A percentile compares a stretch with the other conserved stretches of the same genome.
phyloP scores from a whole-genome alignment of 2,113 vertebrate species.

The Heterotilapia buettikoferi region DNA sequence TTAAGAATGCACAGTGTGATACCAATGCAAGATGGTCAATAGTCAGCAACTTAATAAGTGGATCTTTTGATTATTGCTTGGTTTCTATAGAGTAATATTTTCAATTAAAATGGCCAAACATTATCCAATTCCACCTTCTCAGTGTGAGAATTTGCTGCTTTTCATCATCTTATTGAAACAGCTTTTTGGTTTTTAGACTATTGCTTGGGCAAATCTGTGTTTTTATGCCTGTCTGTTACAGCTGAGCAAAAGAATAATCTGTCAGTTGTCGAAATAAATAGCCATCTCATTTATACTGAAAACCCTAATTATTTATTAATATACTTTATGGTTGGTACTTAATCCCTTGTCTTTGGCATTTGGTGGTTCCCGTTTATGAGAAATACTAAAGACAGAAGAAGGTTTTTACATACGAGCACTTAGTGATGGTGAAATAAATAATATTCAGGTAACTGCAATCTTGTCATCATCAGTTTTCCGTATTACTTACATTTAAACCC shows the following conservation, averaged over 20 bases:
- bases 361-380: background rate
- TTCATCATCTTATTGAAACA: background rate
- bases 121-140: background rate
- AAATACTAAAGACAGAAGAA: background rate
- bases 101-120: background rate
- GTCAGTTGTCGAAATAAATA: background rate
- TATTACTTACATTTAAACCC: background rate
- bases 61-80: background rate
- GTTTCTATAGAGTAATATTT: background rate
- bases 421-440: background rate
- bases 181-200: background rate
- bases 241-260: background rate
- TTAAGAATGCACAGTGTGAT: background rate
- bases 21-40: background rate
- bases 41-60: background rate
- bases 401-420: background rate
- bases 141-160: background rate
- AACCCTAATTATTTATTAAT: background rate
- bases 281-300: background rate
- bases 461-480: background rate
- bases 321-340: background rate
- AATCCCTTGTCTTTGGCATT: background rate
- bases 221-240: background rate
- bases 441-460: background rate
- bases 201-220: background rate